Evolutionary conservation across 2,113 vertebrate species (phyloP), one percentile per base, ranked within the genome.

Genomic region (Fregata magnificens): DNA sequence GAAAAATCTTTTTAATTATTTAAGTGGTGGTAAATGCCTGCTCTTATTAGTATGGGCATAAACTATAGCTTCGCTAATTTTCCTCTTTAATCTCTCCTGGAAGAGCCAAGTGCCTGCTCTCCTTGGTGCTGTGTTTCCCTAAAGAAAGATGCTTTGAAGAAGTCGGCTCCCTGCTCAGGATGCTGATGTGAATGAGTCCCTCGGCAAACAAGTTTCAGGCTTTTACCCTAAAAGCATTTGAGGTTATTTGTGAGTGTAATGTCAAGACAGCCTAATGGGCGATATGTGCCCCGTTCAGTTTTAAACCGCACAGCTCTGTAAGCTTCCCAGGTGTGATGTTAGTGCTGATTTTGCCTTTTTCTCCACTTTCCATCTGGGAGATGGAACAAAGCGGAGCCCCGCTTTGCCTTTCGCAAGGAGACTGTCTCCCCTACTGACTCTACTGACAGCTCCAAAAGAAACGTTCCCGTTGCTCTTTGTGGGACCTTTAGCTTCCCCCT

Each of bases 1-100:
- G 95, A 97, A 93, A 92, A 96, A 97, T 97, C 92, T 95, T 70
- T 94, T 97, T 96, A 96, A 97, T 97, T 97, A 97, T 95, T 95
- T 31, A 94, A 95, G 91, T 31, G 32, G 74, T 71, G 78, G 77
- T 93, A 92, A 97, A 96, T 2, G 93, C 79, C 87, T 93, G 93
- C 93, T 92, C 58, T 91, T 96, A 96, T 96, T 96, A 93, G 93
- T 83, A 73, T 91, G 88, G 88, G 95, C 93, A 93, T 93, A 96
- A 95, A 87, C 90, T 95, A 91, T 38, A 93, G 95, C 97, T 82
- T 67, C 29, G 84, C 97, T 98, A 88, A 97, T 95, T 95, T 96
- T 82, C 94, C 72, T 95, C 97, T 97, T 96, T 96, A 97, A 95
- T 95, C 90, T 97, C 93, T 78, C 85, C 83, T 86, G 92, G 85